Evolutionary conservation across 2,888 invertebrate genomes (phyloP).

Genomic region (Tolmerus cingulatus): DNA sequence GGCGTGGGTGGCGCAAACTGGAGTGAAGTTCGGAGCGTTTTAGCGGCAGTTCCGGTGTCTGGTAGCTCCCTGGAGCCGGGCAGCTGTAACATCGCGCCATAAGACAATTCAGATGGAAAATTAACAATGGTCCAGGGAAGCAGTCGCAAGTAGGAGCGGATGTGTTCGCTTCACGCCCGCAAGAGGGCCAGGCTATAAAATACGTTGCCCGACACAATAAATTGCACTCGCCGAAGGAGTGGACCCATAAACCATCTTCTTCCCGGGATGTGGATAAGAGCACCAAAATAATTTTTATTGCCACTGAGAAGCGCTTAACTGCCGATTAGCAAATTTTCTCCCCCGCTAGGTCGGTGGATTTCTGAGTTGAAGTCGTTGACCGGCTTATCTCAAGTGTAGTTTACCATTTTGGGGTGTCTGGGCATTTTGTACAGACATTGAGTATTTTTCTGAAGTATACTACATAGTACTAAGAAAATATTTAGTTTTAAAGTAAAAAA

Average conservation of each 20-base stretch:
- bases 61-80: background rate
- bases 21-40: background rate
- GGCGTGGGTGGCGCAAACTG: background rate
- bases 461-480: too few species aligned
- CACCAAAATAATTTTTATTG: slow-evolving; percentile 24
- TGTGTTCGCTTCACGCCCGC: background rate
- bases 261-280: slow-evolving; percentile 12
- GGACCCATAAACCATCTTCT: slow-evolving; percentile 24
- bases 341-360: too few species aligned
- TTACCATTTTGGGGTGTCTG: background rate
- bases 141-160: background rate
- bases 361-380: background rate
- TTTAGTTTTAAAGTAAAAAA: too few species aligned
- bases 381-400: background rate
- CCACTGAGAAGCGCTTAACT: slow-evolving; percentile 22
- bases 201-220: slow-evolving; percentile 24
- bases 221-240: slow-evolving; percentile 25
- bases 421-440: background rate
- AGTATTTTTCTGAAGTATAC: background rate
- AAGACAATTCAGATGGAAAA: slow-evolving; percentile 29
- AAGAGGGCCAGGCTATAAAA: background rate
- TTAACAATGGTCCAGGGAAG: slow-evolving; percentile 2
- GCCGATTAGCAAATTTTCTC: slow-evolving; percentile 13
- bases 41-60: background rate
- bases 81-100: background rate